Evolutionary conservation across 2,797 vertebrate genomes (phyloP).

Genomic region (Acanthornis magna): DNA sequence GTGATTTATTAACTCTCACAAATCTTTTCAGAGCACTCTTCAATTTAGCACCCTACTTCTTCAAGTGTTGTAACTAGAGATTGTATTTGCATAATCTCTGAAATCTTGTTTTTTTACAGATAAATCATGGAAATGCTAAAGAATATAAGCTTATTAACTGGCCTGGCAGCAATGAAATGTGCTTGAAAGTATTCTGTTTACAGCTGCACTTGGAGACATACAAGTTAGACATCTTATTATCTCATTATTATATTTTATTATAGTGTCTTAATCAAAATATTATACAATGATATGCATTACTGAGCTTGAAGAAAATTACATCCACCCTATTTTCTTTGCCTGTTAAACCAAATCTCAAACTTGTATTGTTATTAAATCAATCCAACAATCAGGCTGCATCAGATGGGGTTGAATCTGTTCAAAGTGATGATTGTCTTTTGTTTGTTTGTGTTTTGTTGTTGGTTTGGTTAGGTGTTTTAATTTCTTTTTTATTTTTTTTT

Average conservation of each 20-base stretch:
- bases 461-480: not conserved
- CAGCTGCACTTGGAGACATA: not conserved
- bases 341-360: not conserved
- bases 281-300: not conserved
- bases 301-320: not conserved
- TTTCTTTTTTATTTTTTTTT: not conserved
- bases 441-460: not conserved
- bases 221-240: not conserved
- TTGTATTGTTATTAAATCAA: not conserved
- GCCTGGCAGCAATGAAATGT: not conserved
- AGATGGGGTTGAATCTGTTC: not conserved
- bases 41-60: not conserved
- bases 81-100: not conserved
- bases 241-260: not conserved
- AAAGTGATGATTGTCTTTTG: not conserved
- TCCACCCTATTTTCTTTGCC: not conserved
- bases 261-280: not conserved
- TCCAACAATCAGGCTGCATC: not conserved
- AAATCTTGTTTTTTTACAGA: constrained; percentile 6
- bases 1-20: constrained; percentile 14
- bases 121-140: not conserved
- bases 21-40: not conserved
- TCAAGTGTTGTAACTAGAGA: not conserved
- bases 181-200: not conserved
- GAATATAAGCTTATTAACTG: not conserved